Percentiles rank a stretch among this genome's conserved stretches.
Evolutionary conservation across 2,888 invertebrate genomes (phyloP).

Genomic region (Suillia variegata): DNA sequence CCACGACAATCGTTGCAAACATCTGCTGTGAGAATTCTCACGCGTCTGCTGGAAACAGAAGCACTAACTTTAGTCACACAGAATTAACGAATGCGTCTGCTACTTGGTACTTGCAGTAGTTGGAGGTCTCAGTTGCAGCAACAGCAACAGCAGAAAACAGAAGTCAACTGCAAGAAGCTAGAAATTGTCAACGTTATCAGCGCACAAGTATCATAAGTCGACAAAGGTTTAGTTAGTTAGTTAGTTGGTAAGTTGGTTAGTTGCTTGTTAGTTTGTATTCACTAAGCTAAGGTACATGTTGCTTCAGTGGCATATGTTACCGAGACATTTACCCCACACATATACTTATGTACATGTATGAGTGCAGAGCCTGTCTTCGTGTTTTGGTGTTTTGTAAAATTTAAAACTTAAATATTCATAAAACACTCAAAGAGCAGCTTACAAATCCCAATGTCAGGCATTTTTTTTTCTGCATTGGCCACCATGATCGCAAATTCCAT

Average conservation of each 20-base stretch:
- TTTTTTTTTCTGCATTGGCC: neutral
- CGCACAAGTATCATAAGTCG: slow-evolving; percentile 1
- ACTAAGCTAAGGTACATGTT: too few relatives aligned
- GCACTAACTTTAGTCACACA: too few relatives aligned
- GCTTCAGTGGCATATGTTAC: neutral
- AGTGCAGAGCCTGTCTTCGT: too few relatives aligned
- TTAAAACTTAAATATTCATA: slow-evolving; percentile 10
- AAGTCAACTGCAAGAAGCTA: too few relatives aligned
- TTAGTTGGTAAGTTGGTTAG: too few relatives aligned
- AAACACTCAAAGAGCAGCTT: neutral
- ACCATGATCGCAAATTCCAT: slow-evolving; percentile 11
- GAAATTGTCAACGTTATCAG: slow-evolving; percentile 23
- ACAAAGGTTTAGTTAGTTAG: neutral
- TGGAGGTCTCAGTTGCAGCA: too few relatives aligned
- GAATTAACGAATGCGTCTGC: neutral
- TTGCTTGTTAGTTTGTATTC: too few relatives aligned
- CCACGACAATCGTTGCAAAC: too few relatives aligned
- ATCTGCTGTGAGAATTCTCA: too few relatives aligned
- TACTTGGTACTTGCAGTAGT: neutral
- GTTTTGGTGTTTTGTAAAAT: neutral
- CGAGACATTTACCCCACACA: neutral
- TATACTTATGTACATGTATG: neutral
- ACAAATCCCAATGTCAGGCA: slow-evolving; percentile 6
- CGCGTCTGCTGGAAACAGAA: too few relatives aligned
- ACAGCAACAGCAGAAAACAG: too few relatives aligned